phyloP scores from a whole-genome alignment of 2,113 vertebrate species.

The Marcusenius ussheri region DNA sequence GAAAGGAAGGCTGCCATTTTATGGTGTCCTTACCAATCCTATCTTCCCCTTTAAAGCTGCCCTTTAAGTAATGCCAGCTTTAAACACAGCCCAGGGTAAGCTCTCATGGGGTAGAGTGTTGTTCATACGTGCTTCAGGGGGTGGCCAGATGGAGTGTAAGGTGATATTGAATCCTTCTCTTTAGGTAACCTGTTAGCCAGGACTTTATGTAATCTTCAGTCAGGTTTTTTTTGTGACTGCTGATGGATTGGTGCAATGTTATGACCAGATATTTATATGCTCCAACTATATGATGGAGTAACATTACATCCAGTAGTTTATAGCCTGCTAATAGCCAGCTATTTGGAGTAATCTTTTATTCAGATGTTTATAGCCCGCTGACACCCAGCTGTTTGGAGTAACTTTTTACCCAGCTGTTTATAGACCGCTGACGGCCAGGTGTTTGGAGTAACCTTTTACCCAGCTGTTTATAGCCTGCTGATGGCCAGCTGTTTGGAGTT shows the following conservation, averaged over 20 bases:
- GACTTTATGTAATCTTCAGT: not conserved
- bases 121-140: not conserved
- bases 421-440: not conserved
- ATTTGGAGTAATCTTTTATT: not conserved
- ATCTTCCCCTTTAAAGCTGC: not conserved
- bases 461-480: not conserved
- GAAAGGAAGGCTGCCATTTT: not conserved
- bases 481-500: not conserved
- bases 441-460: not conserved
- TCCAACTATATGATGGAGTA: not conserved
- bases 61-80: not conserved
- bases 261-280: not conserved
- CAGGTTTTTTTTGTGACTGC: not conserved
- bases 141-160: not conserved
- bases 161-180: not conserved
- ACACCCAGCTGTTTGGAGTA: not conserved
- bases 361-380: not conserved
- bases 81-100: not conserved
- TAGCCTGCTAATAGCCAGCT: not conserved
- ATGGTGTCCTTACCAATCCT: not conserved
- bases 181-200: not conserved
- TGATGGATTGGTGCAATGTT: not conserved
- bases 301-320: not conserved
- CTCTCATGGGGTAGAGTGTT: not conserved
- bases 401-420: not conserved